Conservation (phyloP, 2,113 vertebrate species). For the Rutilus rutilus region DNA sequence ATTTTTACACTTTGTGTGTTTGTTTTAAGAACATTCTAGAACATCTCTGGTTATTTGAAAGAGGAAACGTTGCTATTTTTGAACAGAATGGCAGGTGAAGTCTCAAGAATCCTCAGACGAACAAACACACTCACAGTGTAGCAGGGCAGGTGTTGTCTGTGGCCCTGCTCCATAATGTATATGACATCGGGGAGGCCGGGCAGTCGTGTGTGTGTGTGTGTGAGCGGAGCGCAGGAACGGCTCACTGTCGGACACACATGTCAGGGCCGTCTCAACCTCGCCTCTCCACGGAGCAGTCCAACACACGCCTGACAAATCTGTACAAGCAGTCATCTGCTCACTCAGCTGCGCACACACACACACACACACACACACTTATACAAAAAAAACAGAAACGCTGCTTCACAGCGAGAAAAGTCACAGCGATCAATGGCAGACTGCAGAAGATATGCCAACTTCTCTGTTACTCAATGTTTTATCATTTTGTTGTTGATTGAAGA, state of each 20-base stretch:
- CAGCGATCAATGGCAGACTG: conserved; percentile 5
- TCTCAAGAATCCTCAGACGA: neutral
- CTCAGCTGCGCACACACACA: conserved; percentile 56
- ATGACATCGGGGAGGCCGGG: conserved; percentile 67
- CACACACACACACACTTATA: conserved; percentile 61
- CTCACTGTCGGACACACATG: conserved; percentile 74
- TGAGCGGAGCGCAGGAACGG: conserved; percentile 68
- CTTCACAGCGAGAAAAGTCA: conserved; percentile 53
- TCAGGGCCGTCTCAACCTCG: conserved; percentile 66
- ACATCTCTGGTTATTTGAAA: neutral
- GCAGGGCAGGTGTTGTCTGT: conserved; percentile 71
- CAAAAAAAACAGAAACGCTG: conserved; percentile 63
- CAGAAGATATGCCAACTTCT: neutral
- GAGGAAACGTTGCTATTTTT: neutral
- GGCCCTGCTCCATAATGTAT: conserved; percentile 76
- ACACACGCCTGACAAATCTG: conserved; percentile 71
- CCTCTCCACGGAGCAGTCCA: conserved; percentile 64
- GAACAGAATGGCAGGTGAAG: neutral
- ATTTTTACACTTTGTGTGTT: neutral
- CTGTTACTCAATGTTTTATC: neutral
- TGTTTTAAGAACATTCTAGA: neutral
- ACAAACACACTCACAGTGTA: conserved; percentile 29
- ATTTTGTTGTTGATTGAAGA: neutral
- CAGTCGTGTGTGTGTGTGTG: conserved; percentile 67
- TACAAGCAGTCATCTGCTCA: conserved; percentile 57